These are phyloP conservation scores for Muschampia plurimacula DNA, from an alignment of 2,888 invertebrate species.

Conservation along the genomic window DNA sequence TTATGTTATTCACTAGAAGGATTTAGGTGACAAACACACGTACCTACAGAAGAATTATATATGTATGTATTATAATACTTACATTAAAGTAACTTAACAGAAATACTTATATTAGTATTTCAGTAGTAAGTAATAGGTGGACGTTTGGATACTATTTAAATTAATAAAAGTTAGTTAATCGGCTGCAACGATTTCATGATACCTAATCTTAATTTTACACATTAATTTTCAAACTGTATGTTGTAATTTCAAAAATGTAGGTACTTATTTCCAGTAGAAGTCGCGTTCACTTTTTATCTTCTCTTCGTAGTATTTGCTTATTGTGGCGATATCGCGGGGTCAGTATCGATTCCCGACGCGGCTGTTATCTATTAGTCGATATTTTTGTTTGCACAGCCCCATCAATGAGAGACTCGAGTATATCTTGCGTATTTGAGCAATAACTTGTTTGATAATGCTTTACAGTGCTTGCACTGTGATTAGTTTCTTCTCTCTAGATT, in stretches of 20 bases:
- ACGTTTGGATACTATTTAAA: neutral
- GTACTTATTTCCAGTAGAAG: conserved; percentile 43
- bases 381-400: conserved; percentile 77
- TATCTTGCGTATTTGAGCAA: conserved; percentile 82
- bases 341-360: conserved; percentile 71
- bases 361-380: conserved; percentile 79
- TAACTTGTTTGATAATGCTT: conserved; percentile 80
- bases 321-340: conserved; percentile 65
- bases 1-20: too few species aligned
- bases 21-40: too few species aligned
- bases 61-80: too few species aligned
- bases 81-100: too few species aligned
- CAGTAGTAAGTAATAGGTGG: too few species aligned
- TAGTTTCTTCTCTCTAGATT: conserved; percentile 70
- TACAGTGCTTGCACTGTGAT: conserved; percentile 74
- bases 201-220: neutral
- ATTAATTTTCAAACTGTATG: neutral
- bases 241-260: conserved; percentile 18
- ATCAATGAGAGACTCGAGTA: conserved; percentile 77
- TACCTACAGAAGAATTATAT: too few species aligned
- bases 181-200: neutral
- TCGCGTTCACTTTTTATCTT: conserved; percentile 67
- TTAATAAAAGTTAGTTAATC: neutral
- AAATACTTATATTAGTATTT: too few species aligned
- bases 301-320: conserved; percentile 63